A percentile compares a stretch with the other conserved stretches of the same genome.
Evolutionary conservation across 1,140 invertebrate genomes (phyloP).

Genomic region (Megathymus violae): DNA sequence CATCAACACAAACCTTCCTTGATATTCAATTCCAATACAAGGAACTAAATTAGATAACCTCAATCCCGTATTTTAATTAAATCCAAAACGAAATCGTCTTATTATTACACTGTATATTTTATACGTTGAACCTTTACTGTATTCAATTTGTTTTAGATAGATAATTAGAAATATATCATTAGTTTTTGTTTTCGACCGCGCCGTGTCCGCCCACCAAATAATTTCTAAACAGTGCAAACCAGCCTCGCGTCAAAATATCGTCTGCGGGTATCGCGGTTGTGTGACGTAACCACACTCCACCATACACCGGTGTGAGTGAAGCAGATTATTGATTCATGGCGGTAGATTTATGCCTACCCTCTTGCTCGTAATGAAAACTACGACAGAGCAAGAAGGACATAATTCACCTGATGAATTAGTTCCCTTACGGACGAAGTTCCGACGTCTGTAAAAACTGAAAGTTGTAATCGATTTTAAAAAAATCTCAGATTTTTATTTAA

Average conservation of each 20-base stretch:
- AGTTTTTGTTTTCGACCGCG: conserved; percentile 24
- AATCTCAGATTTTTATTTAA: conserved; percentile 18
- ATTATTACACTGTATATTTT: background rate
- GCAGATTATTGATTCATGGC: conserved; percentile 80
- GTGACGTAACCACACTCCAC: conserved; percentile 61
- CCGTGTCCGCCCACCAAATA: conserved; percentile 44
- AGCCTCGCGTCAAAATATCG: conserved; percentile 78
- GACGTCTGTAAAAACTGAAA: background rate
- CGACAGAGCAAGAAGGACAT: conserved; percentile 64
- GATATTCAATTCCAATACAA: background rate
- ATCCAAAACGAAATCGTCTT: background rate
- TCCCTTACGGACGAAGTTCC: conserved; percentile 50
- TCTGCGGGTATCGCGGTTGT: conserved; percentile 61
- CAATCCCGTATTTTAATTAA: background rate
- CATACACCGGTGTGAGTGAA: conserved; percentile 68
- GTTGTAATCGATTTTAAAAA: too few species aligned
- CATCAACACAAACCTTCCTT: too few species aligned
- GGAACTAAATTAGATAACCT: background rate
- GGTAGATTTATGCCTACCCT: conserved; percentile 73
- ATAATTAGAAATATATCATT: background rate
- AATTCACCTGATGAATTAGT: conserved; percentile 53
- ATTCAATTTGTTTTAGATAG: background rate
- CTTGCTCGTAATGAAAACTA: conserved; percentile 73
- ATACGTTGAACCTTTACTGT: background rate
- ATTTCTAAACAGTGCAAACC: conserved; percentile 66